Percentiles rank a stretch among this genome's conserved stretches.
These are phyloP conservation scores for Apis dorsata DNA, from an alignment of 1,140 invertebrate genomes.

Conservation along the genomic window DNA sequence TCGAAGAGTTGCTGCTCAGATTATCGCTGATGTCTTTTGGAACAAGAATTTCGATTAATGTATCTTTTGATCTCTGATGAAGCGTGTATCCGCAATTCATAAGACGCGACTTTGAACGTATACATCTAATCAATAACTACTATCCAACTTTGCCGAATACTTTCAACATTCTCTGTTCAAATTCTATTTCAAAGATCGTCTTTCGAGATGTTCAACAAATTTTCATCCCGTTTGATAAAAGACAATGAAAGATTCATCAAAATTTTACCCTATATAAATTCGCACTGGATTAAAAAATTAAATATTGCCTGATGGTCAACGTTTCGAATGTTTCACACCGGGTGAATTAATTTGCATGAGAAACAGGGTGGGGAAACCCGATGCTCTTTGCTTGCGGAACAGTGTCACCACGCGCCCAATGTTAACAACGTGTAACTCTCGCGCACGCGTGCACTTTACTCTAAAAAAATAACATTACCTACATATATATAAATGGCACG, in stretches of 20 bases:
- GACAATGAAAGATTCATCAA: background rate
- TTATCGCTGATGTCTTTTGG: no score
- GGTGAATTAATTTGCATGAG: constrained; percentile 17
- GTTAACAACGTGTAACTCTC: background rate
- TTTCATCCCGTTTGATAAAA: background rate
- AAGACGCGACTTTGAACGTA: no score
- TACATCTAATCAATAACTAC: no score
- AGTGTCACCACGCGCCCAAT: constrained; percentile 11
- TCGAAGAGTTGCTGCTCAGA: no score
- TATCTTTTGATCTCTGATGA: no score
- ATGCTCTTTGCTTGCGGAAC: background rate
- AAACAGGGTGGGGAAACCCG: background rate
- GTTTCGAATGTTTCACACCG: constrained; percentile 9
- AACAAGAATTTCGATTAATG: no score
- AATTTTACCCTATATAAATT: background rate
- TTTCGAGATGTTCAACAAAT: background rate
- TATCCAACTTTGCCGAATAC: no score
- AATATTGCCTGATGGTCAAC: background rate
- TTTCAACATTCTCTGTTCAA: no score
- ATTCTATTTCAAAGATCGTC: no score
- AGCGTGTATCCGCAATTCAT: no score
- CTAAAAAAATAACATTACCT: constrained; percentile 8
- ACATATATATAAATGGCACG: background rate
- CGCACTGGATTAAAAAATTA: background rate
- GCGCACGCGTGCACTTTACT: background rate